phyloP scores from a whole-genome alignment of 2,888 invertebrate species.

The Phrixothrix hirtus region DNA sequence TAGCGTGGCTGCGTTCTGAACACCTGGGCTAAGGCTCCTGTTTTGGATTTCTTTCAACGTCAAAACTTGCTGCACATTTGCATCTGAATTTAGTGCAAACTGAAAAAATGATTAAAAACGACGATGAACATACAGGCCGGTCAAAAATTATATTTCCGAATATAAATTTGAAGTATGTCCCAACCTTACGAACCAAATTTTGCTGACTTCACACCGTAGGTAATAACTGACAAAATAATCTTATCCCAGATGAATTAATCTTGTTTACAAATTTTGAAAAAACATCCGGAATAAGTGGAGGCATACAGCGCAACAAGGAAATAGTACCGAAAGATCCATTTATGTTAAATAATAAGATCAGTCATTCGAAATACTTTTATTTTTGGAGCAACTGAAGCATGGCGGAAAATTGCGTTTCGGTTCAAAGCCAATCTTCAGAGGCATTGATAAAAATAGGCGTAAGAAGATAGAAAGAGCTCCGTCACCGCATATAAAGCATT shows the following conservation, averaged over 20 bases:
- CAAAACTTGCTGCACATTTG: too few relatives aligned
- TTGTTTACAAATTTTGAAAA: neutral
- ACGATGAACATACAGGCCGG: too few relatives aligned
- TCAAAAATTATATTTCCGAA: too few relatives aligned
- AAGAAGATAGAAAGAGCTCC: conserved; percentile 5
- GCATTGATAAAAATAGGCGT: conserved; percentile 5
- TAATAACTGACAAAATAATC: neutral
- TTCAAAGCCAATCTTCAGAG: conserved; percentile 5
- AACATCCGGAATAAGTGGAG: conserved; percentile 8
- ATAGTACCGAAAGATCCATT: conserved; percentile 9
- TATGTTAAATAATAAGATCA: conserved; percentile 10
- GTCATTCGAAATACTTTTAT: conserved; percentile 18
- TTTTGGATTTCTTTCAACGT: too few relatives aligned
- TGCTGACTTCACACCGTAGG: too few relatives aligned
- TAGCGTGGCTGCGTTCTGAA: too few relatives aligned
- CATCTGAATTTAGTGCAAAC: too few relatives aligned
- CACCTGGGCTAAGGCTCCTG: too few relatives aligned
- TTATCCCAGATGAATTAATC: neutral
- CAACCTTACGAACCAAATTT: too few relatives aligned
- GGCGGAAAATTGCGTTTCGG: conserved; percentile 14
- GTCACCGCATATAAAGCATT: neutral
- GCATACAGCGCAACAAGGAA: conserved; percentile 10
- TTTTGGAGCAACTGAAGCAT: conserved; percentile 19
- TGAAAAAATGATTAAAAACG: too few relatives aligned
- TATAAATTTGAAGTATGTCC: too few relatives aligned